Base-by-base conservation (phyloP, 2,888 invertebrate genomes). In the Uropetala carovei region DNA sequence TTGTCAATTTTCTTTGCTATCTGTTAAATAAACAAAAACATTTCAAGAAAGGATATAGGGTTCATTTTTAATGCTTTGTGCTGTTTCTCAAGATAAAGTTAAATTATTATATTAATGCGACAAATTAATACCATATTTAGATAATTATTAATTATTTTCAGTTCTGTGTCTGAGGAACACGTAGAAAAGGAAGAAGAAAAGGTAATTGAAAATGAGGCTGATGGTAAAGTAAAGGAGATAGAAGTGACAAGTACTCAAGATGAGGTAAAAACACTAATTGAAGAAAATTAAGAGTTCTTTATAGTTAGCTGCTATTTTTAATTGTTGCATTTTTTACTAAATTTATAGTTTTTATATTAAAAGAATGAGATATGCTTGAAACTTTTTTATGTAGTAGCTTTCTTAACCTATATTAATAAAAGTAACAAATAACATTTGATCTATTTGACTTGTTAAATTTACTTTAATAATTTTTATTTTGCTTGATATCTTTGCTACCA, bases 161-260 rank as follows among this genome's bases (percentile, higher is more conserved):
- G 89, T 64, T 64, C 89, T 64, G 89, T 30, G 43, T 9, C 64
- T 10, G 89, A 64, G 11, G 89, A 89, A 56, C 30, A 89, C 64
- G 68, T 43, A 43, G 43, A 43, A 43, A 75, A 56, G 89, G 89
- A 89, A 68, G 89, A 89, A 89, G 89, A 89, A 11, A 89, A 89
- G 89, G 64, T 89, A 89, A 89, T 43, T 89, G 89, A 89, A 64
- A 89, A 89, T 89, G 89, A 89, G n/a, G 64, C 89, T 89, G 30
- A n/a, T 68, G 43, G 22, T 89, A 89, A 68, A 64, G n/a, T 89
- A 64, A 89, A 89, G 89, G 89, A 89, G 59, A 64, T 89, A 68
- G 89, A 68, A 89, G 89, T 56, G n/a, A 68, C 68, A 68, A 89
- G 68, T 68, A 89, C 60, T 27, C 89, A 89, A 68, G 89, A 64